Evolutionary conservation across 2,797 vertebrate genomes (phyloP), one percentile per base, ranked within the genome.

Genomic region (Ispidina picta): DNA sequence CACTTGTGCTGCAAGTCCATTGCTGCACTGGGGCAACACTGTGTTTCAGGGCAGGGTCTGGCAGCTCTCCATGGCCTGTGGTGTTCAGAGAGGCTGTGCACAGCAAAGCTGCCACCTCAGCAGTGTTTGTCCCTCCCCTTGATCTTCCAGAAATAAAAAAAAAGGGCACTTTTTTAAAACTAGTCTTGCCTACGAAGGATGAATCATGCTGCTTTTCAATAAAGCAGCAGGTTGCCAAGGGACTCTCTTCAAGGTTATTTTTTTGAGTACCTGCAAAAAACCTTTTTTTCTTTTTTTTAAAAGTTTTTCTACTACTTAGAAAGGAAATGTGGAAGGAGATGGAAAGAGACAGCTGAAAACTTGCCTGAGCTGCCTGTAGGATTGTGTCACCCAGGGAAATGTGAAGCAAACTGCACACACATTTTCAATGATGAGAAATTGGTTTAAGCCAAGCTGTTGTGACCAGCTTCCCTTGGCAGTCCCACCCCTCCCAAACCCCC

Each of bases 201-300:
- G 72, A 93, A 33, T 95, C 90, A 95, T 17, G 25, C 41, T 35
- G 52, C 73, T 78, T 78, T 91, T 73, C 80, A 75, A 8, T 1
- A 90, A 56, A 81, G 52, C 68, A 81, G 79, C 41, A 58, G 33
- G 85, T 83, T 86, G 64, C 64, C 77, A 90, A 66, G 60, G 52
- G 49, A 89, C 66, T 39, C 59, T 87, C 69, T 55, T 73, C 52
- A 81, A 88, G 60, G 73, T 83, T 86, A 77, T 59, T 75, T 52
- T 59, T 93, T 48, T 39, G 44, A 88, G n/a, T n/a, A 70, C n/a
- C 70, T 93, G 43, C 46, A 89, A 68, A 85, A 23, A 23, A 48
- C 8, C 21, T 12, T 11, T 4, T 23, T 23, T 52, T 29, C 6
- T 13, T 37, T 37, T 51, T 54, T 90, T 62, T 81, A 13, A 25